phyloP scores from a whole-genome alignment of 1,140 invertebrate species.

The Hypothenemus hampei region DNA sequence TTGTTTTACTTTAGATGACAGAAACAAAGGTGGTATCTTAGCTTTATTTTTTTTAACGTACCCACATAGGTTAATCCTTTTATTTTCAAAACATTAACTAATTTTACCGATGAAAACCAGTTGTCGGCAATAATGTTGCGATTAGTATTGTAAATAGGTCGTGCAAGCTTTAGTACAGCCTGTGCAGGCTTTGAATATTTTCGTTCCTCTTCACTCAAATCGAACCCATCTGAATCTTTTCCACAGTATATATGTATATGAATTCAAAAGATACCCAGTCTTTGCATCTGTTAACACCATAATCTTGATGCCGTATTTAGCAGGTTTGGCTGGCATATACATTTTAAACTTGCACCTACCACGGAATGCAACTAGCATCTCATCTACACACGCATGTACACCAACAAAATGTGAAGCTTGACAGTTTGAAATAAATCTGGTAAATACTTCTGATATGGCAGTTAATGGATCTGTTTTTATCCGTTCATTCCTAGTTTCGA shows the following conservation, averaged over 20 bases:
- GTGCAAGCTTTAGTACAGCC: conserved; percentile 4
- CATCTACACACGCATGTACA: conserved; percentile 38
- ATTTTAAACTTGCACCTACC: conserved; percentile 19
- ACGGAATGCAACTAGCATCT: conserved; percentile 36
- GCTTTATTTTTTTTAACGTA: conserved; percentile 22
- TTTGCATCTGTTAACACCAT: conserved; percentile 13
- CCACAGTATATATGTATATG: no score
- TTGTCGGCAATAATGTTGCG: conserved; percentile 45
- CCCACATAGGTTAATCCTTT: conserved; percentile 20
- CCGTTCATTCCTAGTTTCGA: neutral
- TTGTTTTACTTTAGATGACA: neutral
- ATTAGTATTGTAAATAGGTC: conserved; percentile 32
- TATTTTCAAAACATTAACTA: no score
- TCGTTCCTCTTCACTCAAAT: neutral
- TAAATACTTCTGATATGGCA: neutral
- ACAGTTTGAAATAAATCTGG: neutral
- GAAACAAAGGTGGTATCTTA: neutral
- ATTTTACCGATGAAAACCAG: conserved; percentile 41
- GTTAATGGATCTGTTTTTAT: neutral
- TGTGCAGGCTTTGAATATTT: neutral
- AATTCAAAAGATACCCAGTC: neutral
- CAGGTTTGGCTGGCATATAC: conserved; percentile 21
- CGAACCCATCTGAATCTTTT: no score
- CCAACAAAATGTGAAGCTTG: conserved; percentile 22
- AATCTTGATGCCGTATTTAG: conserved; percentile 26